Evolutionary conservation across 2,888 invertebrate genomes (phyloP), one percentile per base, ranked within the genome.

Genomic region (Pristionchus maxplancki): DNA sequence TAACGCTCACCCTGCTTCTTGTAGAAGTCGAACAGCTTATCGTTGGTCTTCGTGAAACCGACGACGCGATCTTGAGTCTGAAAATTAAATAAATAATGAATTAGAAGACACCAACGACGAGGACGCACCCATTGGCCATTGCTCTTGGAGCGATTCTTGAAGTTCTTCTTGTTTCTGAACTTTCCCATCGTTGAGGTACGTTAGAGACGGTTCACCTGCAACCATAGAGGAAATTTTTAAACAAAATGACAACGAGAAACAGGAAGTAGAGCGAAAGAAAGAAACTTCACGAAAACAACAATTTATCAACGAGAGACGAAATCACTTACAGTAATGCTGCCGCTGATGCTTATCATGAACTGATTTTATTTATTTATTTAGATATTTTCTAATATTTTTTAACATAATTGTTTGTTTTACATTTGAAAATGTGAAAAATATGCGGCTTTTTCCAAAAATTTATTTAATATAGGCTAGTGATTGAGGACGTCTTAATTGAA

Each of bases 1-100:
- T 6, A 1, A 90, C 96, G n/a, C 44, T 0, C 28, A 78, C 78
- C 96, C 95, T 97, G 97, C n/a, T 95, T 95, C 96, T 97, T 90
- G 89, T 93, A 93, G 90, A 89, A 94, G 40, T 90, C 89, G 90
- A 93, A 93, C 88, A 93, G 91, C 74, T 91, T 91, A 64, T 93
- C 93, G 71, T 94, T 94, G 74, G 90, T 91, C 87, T 91, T 91
- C 48, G 89, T 64, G 48, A 90, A 89, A 37, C 74, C 84, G 48
- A 44, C 50, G 20, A 64, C 74, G 34, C 86, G 87, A 82, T 89
- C 89, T 48, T 88, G 78, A 13, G 78, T 78, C 88, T 88, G 44
- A 1, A 81, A 87, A 34, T 84, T 53, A 0, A 37, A 82, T 37
- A 37, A 24, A 44, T 44, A 81, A 15, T n/a, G 4, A 44, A 20